These are phyloP conservation scores for Agapornis canus DNA, from an alignment of 2,797 vertebrate genomes.

Conservation along the genomic window DNA sequence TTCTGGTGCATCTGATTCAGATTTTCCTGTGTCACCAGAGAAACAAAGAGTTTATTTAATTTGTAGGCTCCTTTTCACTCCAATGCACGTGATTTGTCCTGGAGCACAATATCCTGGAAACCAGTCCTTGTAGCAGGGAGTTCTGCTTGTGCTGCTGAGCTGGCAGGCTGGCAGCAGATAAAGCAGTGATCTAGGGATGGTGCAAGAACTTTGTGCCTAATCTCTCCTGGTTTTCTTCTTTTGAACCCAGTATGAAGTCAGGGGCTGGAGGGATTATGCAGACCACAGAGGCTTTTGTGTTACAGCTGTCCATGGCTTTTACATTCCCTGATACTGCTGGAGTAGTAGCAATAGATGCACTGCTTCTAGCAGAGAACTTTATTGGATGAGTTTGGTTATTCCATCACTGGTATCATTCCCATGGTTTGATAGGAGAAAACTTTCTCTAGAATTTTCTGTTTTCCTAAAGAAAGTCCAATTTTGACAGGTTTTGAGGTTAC, in stretches of 20 bases:
- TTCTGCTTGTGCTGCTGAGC: not conserved
- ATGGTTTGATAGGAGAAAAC: not conserved
- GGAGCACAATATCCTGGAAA: not conserved
- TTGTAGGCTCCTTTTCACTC: not conserved
- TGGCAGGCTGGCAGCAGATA: not conserved
- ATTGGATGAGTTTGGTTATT: not conserved
- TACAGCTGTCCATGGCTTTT: not conserved
- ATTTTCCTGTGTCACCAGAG: not conserved
- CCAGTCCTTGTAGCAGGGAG: accelerated
- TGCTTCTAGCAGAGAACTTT: not conserved
- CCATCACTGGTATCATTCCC: not conserved
- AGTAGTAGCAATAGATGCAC: not conserved
- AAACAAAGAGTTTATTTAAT: not conserved
- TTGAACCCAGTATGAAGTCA: not conserved
- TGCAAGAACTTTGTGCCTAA: not conserved
- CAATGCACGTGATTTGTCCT: not conserved
- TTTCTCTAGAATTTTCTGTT: not conserved
- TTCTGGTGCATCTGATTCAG: not conserved
- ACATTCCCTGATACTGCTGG: not conserved
- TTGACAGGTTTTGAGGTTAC: not conserved
- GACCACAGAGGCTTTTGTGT: not conserved
- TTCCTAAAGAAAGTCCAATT: not conserved
- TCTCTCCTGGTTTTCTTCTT: not conserved
- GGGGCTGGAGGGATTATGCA: not conserved
- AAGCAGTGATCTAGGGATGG: not conserved